Evolutionary conservation across 2,888 invertebrate species (phyloP), one percentile per base, ranked within the genome.

Genomic region (Anthrax anthrax): DNA sequence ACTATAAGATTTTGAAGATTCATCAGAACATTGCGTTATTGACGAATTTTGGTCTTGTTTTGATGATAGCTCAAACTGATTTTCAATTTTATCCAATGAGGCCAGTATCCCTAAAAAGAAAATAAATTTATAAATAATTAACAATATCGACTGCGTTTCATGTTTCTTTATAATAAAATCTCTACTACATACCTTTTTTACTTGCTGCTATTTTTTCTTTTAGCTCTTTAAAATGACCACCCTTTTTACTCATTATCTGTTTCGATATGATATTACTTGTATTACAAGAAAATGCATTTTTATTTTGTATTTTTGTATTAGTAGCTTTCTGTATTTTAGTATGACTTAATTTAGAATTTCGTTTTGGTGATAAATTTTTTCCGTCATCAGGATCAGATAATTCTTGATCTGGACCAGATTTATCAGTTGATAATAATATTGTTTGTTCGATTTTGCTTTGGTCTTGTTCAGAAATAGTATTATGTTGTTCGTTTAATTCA

Each of bases 1-100:
- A 16, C 13, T 12, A 12, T 10, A 6, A 17, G 46, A 51, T 27
- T 46, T 46, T 27, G 47, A 23, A 16, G 41, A 18, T 19, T 51
- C 37, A 16, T 43, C 43, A 2, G 18, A 10, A 3, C 6, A 12
- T 18, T 40, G 40, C 18, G 39, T 40, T 2, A 16, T n/a, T 18
- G 39, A 16, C 4, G 18, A 3, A 19, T 5, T 32, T 18, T 42
- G 39, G 8, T 42, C 9, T 13, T 17, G 34, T 16, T 29, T 42
- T 9, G 36, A 27, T 14, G 48, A 37, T n/a, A 42, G 18, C 62
- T 58, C 67, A 68, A 61, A 60, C 73, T 54, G 69, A 69, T 32
- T 55, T 49, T 78, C 76, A 40, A 76, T 63, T 56, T 74, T 73
- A 51, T 80, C 78, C 47, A 77, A 60, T 1, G 78, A 77, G 10